Conservation (phyloP, 2,888 invertebrate genomes). For the Temnothorax ravouxi region DNA sequence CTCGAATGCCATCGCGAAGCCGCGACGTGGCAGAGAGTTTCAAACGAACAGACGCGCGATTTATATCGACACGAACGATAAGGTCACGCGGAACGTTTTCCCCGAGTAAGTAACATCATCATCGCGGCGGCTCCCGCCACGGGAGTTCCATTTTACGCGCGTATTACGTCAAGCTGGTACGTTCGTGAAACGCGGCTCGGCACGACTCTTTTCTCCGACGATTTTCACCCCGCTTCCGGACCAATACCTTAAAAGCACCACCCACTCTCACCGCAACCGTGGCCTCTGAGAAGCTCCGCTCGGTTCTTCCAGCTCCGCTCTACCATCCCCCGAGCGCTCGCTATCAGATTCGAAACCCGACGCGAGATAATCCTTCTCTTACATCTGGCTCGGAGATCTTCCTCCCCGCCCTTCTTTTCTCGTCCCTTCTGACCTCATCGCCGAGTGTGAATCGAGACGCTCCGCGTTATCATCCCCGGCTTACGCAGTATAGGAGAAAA, state of each 20-base stretch:
- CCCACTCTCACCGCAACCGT: conserved; percentile 39
- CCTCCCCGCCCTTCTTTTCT: conserved; percentile 45
- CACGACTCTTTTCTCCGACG: conserved; percentile 54
- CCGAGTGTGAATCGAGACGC: conserved; percentile 78
- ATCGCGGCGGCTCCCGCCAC: conserved; percentile 46
- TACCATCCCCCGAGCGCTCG: conserved; percentile 69
- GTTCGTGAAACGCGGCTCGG: conserved; percentile 64
- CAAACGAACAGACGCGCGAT: conserved; percentile 45
- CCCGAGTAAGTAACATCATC: conserved; percentile 59
- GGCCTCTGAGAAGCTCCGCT: conserved; percentile 45
- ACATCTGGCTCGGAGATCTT: conserved; percentile 76
- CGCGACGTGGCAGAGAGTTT: not conserved
- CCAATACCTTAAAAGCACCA: conserved; percentile 83
- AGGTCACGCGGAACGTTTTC: conserved; percentile 58
- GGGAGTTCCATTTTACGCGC: conserved; percentile 70
- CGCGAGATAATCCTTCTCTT: conserved; percentile 84
- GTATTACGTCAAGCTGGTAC: conserved; percentile 70
- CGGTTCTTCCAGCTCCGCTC: conserved; percentile 29
- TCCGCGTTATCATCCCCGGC: conserved; percentile 79
- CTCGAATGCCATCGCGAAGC: not conserved
- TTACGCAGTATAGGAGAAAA: conserved; percentile 69
- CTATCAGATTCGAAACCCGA: conserved; percentile 81
- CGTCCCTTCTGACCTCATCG: conserved; percentile 60
- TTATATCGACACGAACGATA: conserved; percentile 63
- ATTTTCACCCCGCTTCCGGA: conserved; percentile 69